Conservation (phyloP, 2,888 invertebrate genomes). For the Heliconius charithonia region DNA sequence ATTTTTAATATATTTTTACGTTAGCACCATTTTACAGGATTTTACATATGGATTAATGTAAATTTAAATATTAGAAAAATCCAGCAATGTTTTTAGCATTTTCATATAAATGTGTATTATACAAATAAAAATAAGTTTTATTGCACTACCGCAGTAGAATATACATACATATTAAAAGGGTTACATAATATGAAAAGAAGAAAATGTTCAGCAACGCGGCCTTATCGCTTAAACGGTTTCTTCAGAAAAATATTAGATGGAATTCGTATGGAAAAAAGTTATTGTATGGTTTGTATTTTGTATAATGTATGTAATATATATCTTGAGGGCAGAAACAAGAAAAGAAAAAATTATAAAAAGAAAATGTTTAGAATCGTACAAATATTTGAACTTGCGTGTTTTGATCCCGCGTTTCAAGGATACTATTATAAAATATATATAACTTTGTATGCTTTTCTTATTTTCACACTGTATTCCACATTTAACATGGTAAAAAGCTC, state of each 20-base stretch:
- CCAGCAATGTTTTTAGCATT: not conserved
- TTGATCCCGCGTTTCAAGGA: too few species aligned
- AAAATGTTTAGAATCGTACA: too few species aligned
- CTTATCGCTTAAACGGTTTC: conserved; percentile 1
- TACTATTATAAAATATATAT: too few species aligned
- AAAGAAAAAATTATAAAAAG: too few species aligned
- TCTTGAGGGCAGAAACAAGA: too few species aligned
- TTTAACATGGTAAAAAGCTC: too few species aligned
- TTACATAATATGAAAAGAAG: not conserved
- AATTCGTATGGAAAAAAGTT: not conserved
- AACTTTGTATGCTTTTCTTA: not conserved
- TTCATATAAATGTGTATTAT: not conserved
- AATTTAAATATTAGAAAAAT: not conserved
- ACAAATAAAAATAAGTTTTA: not conserved
- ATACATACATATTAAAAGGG: not conserved
- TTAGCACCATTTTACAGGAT: not conserved
- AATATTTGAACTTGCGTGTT: too few species aligned
- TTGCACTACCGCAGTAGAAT: conserved; percentile 2
- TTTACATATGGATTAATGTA: not conserved
- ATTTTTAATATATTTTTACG: not conserved
- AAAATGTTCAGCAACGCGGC: not conserved
- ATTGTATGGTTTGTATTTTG: too few species aligned
- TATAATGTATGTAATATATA: too few species aligned
- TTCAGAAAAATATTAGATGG: not conserved
- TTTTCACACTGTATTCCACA: not conserved